phyloP scores from a whole-genome alignment of 1,140 invertebrate species.

The Drosophila navojoa region DNA sequence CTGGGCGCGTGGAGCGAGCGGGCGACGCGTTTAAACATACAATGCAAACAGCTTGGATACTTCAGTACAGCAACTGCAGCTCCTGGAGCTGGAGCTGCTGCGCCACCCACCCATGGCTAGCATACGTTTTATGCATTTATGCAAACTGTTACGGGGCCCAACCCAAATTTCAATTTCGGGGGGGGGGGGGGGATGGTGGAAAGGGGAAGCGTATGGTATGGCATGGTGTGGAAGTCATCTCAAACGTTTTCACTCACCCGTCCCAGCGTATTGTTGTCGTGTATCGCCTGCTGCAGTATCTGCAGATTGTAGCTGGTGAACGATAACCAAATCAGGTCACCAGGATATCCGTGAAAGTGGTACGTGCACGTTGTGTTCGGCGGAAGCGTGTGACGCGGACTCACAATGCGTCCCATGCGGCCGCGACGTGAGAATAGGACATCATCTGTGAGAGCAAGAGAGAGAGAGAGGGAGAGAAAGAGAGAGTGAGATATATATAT shows the following conservation, averaged over 20 bases:
- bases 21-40: constrained; percentile 63
- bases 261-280: constrained; percentile 83
- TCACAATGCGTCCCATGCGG: constrained; percentile 88
- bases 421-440: constrained; percentile 85
- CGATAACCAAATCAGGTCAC: constrained; percentile 93
- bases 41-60: constrained; percentile 52
- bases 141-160: constrained; percentile 52
- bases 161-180: constrained; percentile 13
- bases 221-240: background rate
- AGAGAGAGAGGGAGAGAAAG: background rate
- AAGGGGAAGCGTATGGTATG: background rate
- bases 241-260: constrained; percentile 73
- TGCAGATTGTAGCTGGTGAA: constrained; percentile 92
- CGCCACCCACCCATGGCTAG: constrained; percentile 1
- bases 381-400: constrained; percentile 92
- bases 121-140: constrained; percentile 64
- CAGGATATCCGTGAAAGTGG: constrained; percentile 90
- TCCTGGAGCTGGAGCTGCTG: background rate
- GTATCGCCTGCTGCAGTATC: constrained; percentile 86
- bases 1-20: constrained; percentile 43
- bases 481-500: background rate
- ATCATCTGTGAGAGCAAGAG: constrained; percentile 78
- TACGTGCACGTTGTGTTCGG: constrained; percentile 94
- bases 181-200: background rate
- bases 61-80: constrained; percentile 35